Evolutionary conservation across 2,113 vertebrate species (phyloP), one percentile per base, ranked within the genome.

Genomic region (Epinephelus cyanopodus): DNA sequence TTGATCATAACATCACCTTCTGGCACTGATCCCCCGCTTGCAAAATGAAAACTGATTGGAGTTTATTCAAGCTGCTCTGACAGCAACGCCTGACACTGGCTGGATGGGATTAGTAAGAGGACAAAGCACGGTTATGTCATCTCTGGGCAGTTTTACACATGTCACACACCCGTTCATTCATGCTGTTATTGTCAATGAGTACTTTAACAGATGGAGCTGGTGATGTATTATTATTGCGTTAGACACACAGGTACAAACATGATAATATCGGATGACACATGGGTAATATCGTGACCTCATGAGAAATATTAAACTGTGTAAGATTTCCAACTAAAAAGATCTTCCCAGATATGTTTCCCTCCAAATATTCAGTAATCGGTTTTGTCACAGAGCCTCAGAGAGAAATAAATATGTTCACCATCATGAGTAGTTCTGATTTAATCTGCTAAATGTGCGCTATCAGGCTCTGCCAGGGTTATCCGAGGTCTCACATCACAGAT

Each of bases 401-500:
- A 18, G 2, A 18, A 12, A 63, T 39, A 53, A 25, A 37, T 2
- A 6, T 33, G 2, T 37, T 62, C 27, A 15, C 12, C 8, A 25
- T 5, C 4, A 15, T 47, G 14, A 15, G 11, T 23, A 7, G n/a
- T 33, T 58, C 21, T 45, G 48, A 48, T 33, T 29, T 21, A 9
- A 73, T 58, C 27, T 21, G 11, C 67, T 19, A 4, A 29, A 67
- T 29, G 19, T 21, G 19, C 54, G 15, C 25, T 10, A 0, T 13
- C 6, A 52, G 18, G 25, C 45, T 57, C 33, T 25, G 50, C 27
- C 45, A 15, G 69, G 53, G 75, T 23, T 76, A 92, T 84, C 45
- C 52, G 27, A 76, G 86, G 86, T 81, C 91, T 94, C 14, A 90
- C 86, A 79, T 84, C 85, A 90, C 87, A 92, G 92, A 92, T 84